Percentiles rank a stretch among this genome's conserved stretches.
Evolutionary conservation across 2,797 vertebrate genomes (phyloP).

Genomic region (Micropoecilia bifurca): DNA sequence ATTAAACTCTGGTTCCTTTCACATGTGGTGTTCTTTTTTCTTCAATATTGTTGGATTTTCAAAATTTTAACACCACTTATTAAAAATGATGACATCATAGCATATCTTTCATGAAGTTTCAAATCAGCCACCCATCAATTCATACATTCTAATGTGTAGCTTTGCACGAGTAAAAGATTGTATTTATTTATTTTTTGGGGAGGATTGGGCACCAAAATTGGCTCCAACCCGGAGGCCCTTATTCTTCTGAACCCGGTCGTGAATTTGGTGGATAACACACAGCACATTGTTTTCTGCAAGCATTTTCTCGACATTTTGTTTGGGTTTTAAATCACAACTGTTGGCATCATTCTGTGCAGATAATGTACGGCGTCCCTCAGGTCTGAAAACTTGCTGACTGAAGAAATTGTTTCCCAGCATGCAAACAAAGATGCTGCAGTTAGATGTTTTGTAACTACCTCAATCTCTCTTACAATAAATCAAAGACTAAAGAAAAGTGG

Average conservation of each 20-base stretch:
- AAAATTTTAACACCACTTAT: no score
- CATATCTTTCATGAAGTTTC: no score
- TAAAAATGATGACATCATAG: no score
- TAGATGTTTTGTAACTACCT: neutral
- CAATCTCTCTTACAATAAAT: neutral
- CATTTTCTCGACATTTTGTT: neutral
- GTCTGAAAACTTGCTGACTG: conserved; percentile 7
- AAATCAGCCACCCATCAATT: no score
- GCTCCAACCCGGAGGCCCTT: no score
- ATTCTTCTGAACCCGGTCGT: neutral
- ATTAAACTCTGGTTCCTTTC: no score
- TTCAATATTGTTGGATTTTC: no score
- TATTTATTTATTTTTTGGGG: no score
- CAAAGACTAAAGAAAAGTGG: conserved; percentile 3
- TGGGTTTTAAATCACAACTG: neutral
- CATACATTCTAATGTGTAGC: no score
- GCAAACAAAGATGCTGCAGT: neutral
- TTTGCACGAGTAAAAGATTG: no score
- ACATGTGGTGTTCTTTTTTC: no score
- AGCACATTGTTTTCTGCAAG: neutral
- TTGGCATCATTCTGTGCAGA: neutral
- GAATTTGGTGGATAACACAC: conserved; percentile 20
- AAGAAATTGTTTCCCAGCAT: neutral
- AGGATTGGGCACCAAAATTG: no score
- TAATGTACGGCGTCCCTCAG: conserved; percentile 6